Evolutionary conservation across 2,113 vertebrate genomes (phyloP).

Genomic region (Puntigrus tetrazona): DNA sequence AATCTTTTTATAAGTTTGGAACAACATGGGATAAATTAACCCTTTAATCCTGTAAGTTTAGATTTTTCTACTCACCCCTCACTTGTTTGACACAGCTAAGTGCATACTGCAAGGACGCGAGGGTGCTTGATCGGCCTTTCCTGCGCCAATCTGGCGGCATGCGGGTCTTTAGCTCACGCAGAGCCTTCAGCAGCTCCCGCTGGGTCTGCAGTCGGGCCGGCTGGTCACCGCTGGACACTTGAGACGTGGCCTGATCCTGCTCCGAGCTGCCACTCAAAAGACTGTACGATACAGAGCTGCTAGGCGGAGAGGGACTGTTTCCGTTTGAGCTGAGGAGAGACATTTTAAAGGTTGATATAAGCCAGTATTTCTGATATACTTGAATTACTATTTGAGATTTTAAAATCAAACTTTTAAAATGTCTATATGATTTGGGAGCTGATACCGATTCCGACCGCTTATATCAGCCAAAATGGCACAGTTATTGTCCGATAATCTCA

Average conservation of each 20-base stretch:
- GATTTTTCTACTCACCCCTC: conserved; percentile 71
- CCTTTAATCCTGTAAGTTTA: too few species aligned
- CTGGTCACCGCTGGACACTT: conserved; percentile 85
- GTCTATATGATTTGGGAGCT: neutral
- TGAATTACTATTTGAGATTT: neutral
- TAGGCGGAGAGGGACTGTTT: conserved; percentile 84
- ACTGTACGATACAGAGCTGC: conserved; percentile 86
- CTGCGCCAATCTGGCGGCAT: conserved; percentile 77
- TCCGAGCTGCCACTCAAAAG: conserved; percentile 84
- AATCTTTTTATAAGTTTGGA: too few species aligned
- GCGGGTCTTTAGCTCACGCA: conserved; percentile 86
- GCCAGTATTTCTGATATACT: neutral
- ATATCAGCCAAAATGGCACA: too few species aligned
- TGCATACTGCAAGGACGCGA: conserved; percentile 85
- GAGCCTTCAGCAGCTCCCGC: conserved; percentile 85
- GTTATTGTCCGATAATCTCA: neutral
- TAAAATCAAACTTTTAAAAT: neutral
- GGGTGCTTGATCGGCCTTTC: conserved; percentile 82
- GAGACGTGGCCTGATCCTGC: conserved; percentile 84
- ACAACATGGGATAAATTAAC: too few species aligned
- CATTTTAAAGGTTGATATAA: neutral
- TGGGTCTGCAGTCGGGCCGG: conserved; percentile 85
- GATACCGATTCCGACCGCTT: neutral
- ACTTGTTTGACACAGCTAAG: conserved; percentile 89
- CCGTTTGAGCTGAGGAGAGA: conserved; percentile 79